Conservation (phyloP, 2,113 vertebrate species). For the Indicator indicator region DNA sequence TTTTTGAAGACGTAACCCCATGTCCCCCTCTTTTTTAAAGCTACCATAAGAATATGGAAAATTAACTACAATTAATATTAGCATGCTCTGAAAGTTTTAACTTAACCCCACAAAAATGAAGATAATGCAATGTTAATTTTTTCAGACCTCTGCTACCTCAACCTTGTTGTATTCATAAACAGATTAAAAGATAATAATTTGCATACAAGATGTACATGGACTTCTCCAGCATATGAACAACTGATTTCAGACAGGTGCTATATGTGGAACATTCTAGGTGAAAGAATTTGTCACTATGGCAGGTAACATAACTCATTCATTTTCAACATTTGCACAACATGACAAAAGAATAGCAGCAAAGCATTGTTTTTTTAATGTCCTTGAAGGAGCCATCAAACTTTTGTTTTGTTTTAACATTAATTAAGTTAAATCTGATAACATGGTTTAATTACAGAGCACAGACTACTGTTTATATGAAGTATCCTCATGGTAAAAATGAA, state of each 20-base stretch:
- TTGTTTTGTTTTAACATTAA: slow-evolving; percentile 58
- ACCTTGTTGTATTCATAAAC: slow-evolving; percentile 48
- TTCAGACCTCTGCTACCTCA: slow-evolving; percentile 54
- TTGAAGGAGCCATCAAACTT: slow-evolving; percentile 43
- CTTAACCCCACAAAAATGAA: background rate
- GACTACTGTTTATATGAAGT: slow-evolving; percentile 15
- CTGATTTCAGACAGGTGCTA: slow-evolving; percentile 20
- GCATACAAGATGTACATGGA: slow-evolving; percentile 46
- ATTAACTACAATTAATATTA: background rate
- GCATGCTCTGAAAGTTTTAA: slow-evolving; percentile 13
- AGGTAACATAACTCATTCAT: slow-evolving; percentile 27
- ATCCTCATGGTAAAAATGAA: slow-evolving; percentile 43
- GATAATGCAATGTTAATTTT: slow-evolving; percentile 61
- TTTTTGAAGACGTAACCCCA: background rate
- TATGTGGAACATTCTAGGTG: slow-evolving; percentile 38
- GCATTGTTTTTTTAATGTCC: background rate
- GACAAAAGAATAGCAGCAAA: slow-evolving; percentile 13
- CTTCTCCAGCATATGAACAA: slow-evolving; percentile 39
- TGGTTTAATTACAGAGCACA: slow-evolving; percentile 55
- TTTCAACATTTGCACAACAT: slow-evolving; percentile 25
- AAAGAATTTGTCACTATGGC: slow-evolving; percentile 20
- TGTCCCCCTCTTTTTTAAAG: fast-evolving
- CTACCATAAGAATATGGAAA: background rate
- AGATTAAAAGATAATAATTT: slow-evolving; percentile 62
- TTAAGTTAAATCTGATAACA: slow-evolving; percentile 52